phyloP scores from a whole-genome alignment of 2,888 invertebrate genomes.

The Acrobeloides nanus region DNA sequence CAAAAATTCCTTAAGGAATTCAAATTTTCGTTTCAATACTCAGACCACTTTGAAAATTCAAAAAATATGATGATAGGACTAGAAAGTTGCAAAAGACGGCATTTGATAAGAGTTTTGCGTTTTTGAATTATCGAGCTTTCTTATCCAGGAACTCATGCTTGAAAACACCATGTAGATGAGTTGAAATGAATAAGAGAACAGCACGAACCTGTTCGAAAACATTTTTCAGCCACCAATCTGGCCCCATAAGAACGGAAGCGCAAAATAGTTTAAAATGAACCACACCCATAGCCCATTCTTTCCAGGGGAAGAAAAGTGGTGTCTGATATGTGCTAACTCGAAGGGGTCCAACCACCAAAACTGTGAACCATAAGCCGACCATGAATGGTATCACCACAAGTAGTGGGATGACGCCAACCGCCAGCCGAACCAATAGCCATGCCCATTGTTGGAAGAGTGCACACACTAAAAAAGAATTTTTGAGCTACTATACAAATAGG shows the following conservation, averaged over 20 bases:
- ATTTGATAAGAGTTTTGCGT: too few relatives aligned
- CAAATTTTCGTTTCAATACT: too few relatives aligned
- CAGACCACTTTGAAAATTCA: too few relatives aligned
- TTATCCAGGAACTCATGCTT: too few relatives aligned
- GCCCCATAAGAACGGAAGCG: slow-evolving; percentile 90
- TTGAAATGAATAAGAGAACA: slow-evolving; percentile 1
- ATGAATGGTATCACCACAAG: slow-evolving; percentile 83
- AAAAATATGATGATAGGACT: too few relatives aligned
- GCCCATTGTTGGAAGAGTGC: slow-evolving; percentile 15
- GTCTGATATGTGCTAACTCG: slow-evolving; percentile 59
- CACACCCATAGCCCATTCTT: slow-evolving; percentile 96
- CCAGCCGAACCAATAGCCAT: slow-evolving; percentile 23
- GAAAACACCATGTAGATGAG: too few relatives aligned
- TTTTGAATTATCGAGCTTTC: too few relatives aligned
- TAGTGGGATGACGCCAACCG: slow-evolving; percentile 65
- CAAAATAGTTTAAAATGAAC: slow-evolving; percentile 94
- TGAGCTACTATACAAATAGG: too few relatives aligned
- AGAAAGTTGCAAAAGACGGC: too few relatives aligned
- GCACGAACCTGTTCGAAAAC: slow-evolving; percentile 71
- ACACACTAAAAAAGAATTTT: too few relatives aligned
- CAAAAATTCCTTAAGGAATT: too few relatives aligned
- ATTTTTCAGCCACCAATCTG: slow-evolving; percentile 84
- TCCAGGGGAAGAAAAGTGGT: slow-evolving; percentile 62
- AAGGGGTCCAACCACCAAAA: slow-evolving; percentile 79
- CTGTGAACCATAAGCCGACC: slow-evolving; percentile 81